Percentiles rank a stretch among this genome's conserved stretches.
These are phyloP conservation scores for Nemapogon koenigi DNA, from an alignment of 2,888 invertebrate genomes.

Conservation along the genomic window DNA sequence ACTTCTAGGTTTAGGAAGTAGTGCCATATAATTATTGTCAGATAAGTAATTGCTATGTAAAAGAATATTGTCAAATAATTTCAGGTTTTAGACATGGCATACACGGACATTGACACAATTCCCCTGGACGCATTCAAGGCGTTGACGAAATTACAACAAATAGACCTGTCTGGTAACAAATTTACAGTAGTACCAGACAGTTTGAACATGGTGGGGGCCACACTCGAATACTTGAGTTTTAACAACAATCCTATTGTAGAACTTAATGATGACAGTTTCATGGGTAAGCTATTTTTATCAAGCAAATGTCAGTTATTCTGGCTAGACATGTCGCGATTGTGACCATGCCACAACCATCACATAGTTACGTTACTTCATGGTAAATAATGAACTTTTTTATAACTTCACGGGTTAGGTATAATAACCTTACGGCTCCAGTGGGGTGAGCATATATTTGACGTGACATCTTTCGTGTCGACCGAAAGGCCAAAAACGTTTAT, in stretches of 20 bases:
- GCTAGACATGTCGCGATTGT: background rate
- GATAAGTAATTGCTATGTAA: too few species aligned
- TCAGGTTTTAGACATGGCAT: slow-evolving; percentile 62
- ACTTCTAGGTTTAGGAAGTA: too few species aligned
- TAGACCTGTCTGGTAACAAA: slow-evolving; percentile 68
- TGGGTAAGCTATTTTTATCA: slow-evolving; percentile 39
- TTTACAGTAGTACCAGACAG: slow-evolving; percentile 66
- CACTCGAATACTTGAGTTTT: slow-evolving; percentile 64
- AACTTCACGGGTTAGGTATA: too few species aligned
- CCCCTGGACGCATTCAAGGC: slow-evolving; percentile 59
- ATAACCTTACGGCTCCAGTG: too few species aligned
- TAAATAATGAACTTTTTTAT: too few species aligned
- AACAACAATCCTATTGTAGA: slow-evolving; percentile 67
- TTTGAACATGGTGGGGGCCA: slow-evolving; percentile 55
- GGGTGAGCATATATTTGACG: too few species aligned
- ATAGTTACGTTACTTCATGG: too few species aligned
- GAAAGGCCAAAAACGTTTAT: too few species aligned
- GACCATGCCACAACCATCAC: background rate
- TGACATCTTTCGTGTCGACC: too few species aligned
- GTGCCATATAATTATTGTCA: too few species aligned
- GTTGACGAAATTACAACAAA: slow-evolving; percentile 51
- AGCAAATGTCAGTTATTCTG: background rate
- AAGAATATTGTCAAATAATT: slow-evolving; percentile 16
- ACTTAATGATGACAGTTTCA: slow-evolving; percentile 65
- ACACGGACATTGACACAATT: slow-evolving; percentile 65